These are phyloP conservation scores for Tachuris rubrigastra DNA, from an alignment of 2,113 vertebrate genomes.

Conservation along the genomic window DNA sequence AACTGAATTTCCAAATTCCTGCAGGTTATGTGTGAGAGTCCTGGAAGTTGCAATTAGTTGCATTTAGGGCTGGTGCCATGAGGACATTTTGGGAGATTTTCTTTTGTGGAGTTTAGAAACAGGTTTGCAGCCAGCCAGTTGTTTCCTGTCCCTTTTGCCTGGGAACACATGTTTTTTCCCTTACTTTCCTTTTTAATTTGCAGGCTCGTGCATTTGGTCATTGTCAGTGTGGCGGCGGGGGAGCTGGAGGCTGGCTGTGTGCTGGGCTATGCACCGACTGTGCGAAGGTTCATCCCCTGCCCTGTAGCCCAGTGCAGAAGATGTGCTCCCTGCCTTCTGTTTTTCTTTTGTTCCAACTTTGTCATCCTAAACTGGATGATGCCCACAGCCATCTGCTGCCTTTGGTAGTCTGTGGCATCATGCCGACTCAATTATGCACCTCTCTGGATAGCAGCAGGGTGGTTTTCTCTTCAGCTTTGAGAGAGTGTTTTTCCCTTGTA, in stretches of 20 bases:
- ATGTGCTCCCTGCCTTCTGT: slow-evolving; percentile 42
- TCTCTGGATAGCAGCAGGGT: slow-evolving; percentile 40
- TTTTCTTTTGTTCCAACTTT: slow-evolving; percentile 57
- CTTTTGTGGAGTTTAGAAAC: not conserved
- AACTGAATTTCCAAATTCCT: not conserved
- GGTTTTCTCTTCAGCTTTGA: not conserved
- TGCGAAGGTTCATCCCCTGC: not conserved
- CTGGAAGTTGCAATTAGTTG: not conserved
- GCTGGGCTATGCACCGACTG: rapidly evolving
- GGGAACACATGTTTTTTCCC: not conserved
- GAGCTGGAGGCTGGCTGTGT: not conserved
- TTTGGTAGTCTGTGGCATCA: not conserved
- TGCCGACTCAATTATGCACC: slow-evolving; percentile 19
- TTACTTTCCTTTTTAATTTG: not conserved
- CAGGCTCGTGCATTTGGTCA: not conserved
- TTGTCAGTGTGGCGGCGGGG: rapidly evolving
- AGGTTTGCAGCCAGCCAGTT: not conserved
- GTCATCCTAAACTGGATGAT: slow-evolving; percentile 66
- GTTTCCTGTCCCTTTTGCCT: not conserved
- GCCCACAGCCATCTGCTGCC: slow-evolving; percentile 55
- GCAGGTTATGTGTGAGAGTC: not conserved
- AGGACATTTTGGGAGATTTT: not conserved
- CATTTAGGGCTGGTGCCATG: not conserved
- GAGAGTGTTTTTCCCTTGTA: not conserved
- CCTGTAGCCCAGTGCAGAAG: not conserved